These are phyloP conservation scores for Cyrtorhinus lividipennis DNA, from an alignment of 1,140 invertebrate genomes.

Conservation along the genomic window DNA sequence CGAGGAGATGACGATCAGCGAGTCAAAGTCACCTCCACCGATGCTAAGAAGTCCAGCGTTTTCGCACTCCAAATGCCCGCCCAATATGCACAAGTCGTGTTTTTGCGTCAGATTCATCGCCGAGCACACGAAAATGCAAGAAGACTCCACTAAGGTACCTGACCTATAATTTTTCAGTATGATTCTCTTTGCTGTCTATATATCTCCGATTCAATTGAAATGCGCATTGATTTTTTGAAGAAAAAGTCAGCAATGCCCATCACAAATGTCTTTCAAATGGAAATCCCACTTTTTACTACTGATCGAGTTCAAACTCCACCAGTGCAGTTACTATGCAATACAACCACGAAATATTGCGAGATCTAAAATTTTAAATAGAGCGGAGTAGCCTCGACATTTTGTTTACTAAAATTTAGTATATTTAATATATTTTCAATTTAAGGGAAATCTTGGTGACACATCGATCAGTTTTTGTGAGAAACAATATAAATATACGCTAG, in stretches of 20 bases:
- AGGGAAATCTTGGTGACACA: too few species aligned
- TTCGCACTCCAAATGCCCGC: slow-evolving; percentile 62
- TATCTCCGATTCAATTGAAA: not conserved
- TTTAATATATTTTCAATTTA: too few species aligned
- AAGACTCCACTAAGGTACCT: slow-evolving; percentile 78
- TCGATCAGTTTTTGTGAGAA: too few species aligned
- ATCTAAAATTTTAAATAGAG: too few species aligned
- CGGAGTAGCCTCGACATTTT: too few species aligned
- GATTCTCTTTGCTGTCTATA: not conserved
- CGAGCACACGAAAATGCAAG: slow-evolving; percentile 81
- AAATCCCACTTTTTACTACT: not conserved
- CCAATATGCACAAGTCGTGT: slow-evolving; percentile 76
- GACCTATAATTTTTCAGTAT: not conserved
- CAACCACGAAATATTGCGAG: too few species aligned
- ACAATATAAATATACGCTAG: too few species aligned
- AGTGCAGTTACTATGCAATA: too few species aligned
- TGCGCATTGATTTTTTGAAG: not conserved
- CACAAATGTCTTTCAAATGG: not conserved
- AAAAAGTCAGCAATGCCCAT: not conserved
- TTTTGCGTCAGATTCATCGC: slow-evolving; percentile 87
- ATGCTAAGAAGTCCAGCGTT: slow-evolving; percentile 46
- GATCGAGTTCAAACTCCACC: too few species aligned
- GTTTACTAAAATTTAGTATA: too few species aligned
- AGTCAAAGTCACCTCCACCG: slow-evolving; percentile 27
- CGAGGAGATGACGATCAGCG: slow-evolving; percentile 24